These are phyloP conservation scores for Eleginops maclovinus DNA, from an alignment of 2,113 vertebrate species.

Conservation along the genomic window DNA sequence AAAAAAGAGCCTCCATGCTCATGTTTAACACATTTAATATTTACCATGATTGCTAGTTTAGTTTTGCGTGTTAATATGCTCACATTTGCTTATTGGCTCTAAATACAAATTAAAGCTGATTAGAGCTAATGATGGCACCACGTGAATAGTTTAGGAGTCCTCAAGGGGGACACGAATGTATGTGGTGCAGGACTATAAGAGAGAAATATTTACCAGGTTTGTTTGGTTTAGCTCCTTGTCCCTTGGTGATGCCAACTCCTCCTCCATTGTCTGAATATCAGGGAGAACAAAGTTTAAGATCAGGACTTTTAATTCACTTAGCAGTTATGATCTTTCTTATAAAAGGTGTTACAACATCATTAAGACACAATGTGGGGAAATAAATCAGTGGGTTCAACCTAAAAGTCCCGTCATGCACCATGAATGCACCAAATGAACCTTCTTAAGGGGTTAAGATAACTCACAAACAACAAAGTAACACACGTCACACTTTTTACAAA, in stretches of 20 bases:
- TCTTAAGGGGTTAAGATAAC: background rate
- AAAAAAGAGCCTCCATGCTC: too few relatives aligned
- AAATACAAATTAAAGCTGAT: background rate
- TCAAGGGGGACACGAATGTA: background rate
- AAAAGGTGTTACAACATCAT: background rate
- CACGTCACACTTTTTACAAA: background rate
- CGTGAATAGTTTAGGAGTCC: background rate
- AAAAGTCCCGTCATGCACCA: slow-evolving; percentile 27
- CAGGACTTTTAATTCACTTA: background rate
- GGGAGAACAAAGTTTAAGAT: background rate
- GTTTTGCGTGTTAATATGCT: background rate
- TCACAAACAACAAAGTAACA: background rate
- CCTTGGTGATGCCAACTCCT: slow-evolving; percentile 45
- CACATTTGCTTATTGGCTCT: background rate
- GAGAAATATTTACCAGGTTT: slow-evolving; percentile 69
- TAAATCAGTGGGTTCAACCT: slow-evolving; percentile 19
- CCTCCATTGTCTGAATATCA: slow-evolving; percentile 53
- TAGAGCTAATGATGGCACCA: background rate
- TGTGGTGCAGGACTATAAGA: background rate
- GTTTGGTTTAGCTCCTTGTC: slow-evolving; percentile 58
- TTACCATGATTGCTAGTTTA: background rate
- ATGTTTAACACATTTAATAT: background rate
- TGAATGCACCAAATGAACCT: background rate
- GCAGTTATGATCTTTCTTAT: too few relatives aligned
- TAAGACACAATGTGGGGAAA: too few relatives aligned